Base-by-base conservation (phyloP, 2,888 invertebrate species). In the Oxytorus armatus region DNA sequence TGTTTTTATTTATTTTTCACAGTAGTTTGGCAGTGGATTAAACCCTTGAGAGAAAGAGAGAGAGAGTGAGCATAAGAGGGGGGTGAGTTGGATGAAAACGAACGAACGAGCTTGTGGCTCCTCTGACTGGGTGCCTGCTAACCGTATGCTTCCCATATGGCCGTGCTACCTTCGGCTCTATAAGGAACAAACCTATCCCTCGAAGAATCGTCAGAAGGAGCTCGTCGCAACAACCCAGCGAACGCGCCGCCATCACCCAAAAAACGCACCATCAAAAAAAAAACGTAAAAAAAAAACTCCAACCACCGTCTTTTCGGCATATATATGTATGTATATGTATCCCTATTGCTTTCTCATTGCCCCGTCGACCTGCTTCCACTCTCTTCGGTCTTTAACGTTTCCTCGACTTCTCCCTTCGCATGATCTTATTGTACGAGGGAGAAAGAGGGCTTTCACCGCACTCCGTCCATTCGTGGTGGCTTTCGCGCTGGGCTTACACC, bases 101-200 rank as follows among this genome's bases (percentile, higher is more conserved):
- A 79, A 65, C 74, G 55, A 79, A 79, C 57, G 79, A 80, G 42
- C 61, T 70, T 73, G 68, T 77, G 68, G 73, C 61, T 77, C 66
- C 42, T 76, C 61, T 51, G 76, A 76, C 72, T 86, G 84, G 82
- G 83, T n/a, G 82, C 88, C 91, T 91, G 91, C 91, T 91, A 86
- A 79, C 91, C 91, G 91, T 92, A 90, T 92, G 91, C 90, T 91
- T 89, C 89, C 91, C 91, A 91, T 92, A 92, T 92, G 91, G 89
- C 86, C 80, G 83, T 80, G 82, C 65, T 85, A 82, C 86, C 86
- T 86, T 86, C 86, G n/a, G n/a, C 87, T 86, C 73, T 82, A 65
- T 65, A 74, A 42, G 53, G n/a, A 77, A 80, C 78, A 78, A 79
- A 77, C 78, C 79, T 82, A 80, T 80, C 75, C 70, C 61, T 8